A percentile compares a stretch with the other conserved stretches of the same genome.
These are phyloP conservation scores for Nemurella pictetii DNA, from an alignment of 2,888 invertebrate genomes.

Conservation along the genomic window DNA sequence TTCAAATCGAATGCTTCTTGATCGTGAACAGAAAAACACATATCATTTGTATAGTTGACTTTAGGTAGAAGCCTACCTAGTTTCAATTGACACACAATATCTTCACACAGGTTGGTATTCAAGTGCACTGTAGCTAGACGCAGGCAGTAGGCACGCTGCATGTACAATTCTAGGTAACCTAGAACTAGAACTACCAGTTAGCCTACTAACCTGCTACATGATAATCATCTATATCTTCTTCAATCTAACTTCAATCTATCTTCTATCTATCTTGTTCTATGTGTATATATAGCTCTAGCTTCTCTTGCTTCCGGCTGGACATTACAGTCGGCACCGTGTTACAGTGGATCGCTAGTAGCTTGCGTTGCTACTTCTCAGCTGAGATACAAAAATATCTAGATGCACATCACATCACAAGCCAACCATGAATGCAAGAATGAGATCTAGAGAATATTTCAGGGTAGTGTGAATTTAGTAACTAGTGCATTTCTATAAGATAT, in stretches of 20 bases:
- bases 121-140: neutral
- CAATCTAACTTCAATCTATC: neutral
- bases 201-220: too few relatives aligned
- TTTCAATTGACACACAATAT: neutral
- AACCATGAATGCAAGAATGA: neutral
- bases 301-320: neutral
- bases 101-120: neutral
- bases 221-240: too few relatives aligned
- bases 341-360: neutral
- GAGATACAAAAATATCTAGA: neutral
- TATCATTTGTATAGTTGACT: too few relatives aligned
- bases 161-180: too few relatives aligned
- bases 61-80: too few relatives aligned
- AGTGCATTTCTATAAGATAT: neutral
- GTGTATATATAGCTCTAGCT: neutral
- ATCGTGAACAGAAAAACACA: too few relatives aligned
- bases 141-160: neutral
- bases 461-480: neutral
- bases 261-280: neutral
- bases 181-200: too few relatives aligned
- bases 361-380: neutral
- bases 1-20: too few relatives aligned
- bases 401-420: neutral
- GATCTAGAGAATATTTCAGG: neutral
- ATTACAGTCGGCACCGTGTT: too few relatives aligned